Evolutionary conservation across 2,797 vertebrate species (phyloP), one percentile per base, ranked within the genome.

Genomic region (Microctenopoma stevenorrisi): DNA sequence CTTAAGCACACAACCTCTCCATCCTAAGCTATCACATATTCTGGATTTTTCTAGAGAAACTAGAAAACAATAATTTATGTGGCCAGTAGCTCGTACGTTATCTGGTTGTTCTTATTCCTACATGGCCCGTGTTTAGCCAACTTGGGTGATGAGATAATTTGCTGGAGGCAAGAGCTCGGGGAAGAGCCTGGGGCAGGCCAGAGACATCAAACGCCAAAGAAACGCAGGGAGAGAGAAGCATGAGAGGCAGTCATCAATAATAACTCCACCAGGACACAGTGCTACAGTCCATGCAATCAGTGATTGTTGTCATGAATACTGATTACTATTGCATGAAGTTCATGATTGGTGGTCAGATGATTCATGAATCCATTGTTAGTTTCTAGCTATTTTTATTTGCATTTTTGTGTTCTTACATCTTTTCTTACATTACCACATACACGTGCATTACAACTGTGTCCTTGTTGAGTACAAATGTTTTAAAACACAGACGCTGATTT

Each of bases 91-190:
- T 80, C 75, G 72, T 55, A 72, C 74, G 85, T 78, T 74, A 69
- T 66, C 59, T 28, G 37, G 50, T 57, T 68, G 44, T 75, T 79
- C 66, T 49, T 76, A 68, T 72, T 64, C 52, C 52, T 44, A 43
- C 4, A 44, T 18, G 57, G 49, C 30, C 42, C 35, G 25, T 53
- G 57, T 53, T 61, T 52, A 53, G 64, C 58, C 59, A 55, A 72
- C 63, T 59, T 38, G 49, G 56, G 70, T 6, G 15, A 74, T 65
- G 72, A 76, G 74, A 76, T 71, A 79, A 88, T 89, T 85, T 79
- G 83, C 90, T 89, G 75, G 79, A 86, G 87, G 82, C 64, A 30
- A 72, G 75, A 78, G 79, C 86, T 84, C 15, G 64, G 64, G 82
- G 87, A 82, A 82, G 56, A 77, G 79, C 90, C 86, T 28, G 61